Evolutionary conservation across 35 echinoderm and acorn worm genomes (phyloP).

Genomic region (Acanthaster planci): DNA sequence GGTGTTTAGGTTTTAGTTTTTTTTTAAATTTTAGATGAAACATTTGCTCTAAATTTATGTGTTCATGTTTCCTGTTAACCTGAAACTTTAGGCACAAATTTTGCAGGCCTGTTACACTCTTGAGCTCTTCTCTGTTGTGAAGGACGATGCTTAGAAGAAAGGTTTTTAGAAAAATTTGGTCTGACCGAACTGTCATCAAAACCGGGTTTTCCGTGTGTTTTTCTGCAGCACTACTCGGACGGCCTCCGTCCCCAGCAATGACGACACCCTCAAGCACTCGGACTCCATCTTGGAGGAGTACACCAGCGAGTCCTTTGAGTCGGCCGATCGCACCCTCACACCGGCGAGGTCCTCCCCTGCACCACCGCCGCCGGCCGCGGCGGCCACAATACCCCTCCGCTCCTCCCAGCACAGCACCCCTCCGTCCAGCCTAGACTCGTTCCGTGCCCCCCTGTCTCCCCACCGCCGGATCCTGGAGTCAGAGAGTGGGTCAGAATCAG

Average conservation of each 20-base stretch:
- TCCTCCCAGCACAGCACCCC: background rate
- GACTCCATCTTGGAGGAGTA: constrained; percentile 65
- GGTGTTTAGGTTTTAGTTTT: too few species aligned
- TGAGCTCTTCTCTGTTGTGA: too few species aligned
- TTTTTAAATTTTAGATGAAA: too few species aligned
- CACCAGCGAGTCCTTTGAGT: constrained; percentile 84
- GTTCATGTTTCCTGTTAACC: too few species aligned
- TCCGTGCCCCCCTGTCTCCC: constrained; percentile 50
- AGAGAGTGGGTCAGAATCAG: constrained; percentile 97
- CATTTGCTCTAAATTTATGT: too few species aligned
- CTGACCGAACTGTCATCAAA: too few species aligned
- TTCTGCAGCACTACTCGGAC: background rate
- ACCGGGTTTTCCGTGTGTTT: too few species aligned
- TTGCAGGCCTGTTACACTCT: too few species aligned
- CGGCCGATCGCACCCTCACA: constrained; percentile 62
- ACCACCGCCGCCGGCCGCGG: constrained; percentile 2
- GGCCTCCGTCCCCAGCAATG: constrained; percentile 24
- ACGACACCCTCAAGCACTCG: constrained; percentile 76
- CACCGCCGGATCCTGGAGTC: constrained; percentile 57
- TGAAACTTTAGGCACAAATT: too few species aligned
- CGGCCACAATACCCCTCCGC: background rate
- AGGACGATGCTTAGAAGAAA: too few species aligned
- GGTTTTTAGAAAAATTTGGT: too few species aligned
- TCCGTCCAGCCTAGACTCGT: constrained; percentile 30
- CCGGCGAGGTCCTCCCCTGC: constrained; percentile 34